Evolutionary conservation across 2,113 vertebrate species (phyloP).

Genomic region (Nothoprocta pentlandii): DNA sequence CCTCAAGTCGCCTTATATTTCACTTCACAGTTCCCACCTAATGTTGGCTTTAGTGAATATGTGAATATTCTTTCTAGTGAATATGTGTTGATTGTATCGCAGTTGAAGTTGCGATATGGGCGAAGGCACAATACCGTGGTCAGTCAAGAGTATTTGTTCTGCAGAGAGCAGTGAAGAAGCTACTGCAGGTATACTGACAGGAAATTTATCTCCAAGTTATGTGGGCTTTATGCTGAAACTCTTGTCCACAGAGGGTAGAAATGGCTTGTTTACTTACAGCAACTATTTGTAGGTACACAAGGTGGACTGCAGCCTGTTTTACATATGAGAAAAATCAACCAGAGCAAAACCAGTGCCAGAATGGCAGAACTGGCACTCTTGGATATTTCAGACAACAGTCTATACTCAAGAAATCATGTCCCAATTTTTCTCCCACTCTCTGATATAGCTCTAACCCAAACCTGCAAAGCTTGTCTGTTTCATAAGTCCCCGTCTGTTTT

Average conservation of each 20-base stretch:
- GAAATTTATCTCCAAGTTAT: neutral
- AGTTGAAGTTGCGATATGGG: neutral
- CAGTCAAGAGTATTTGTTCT: neutral
- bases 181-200: neutral
- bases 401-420: neutral
- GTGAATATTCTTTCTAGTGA: neutral
- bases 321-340: constrained; percentile 20
- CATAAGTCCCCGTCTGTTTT: neutral
- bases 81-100: neutral
- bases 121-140: neutral
- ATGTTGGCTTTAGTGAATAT: neutral
- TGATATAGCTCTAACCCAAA: neutral
- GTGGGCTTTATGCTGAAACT: neutral
- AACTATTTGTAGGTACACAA: constrained; percentile 28
- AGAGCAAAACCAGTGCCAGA: neutral
- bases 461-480: neutral
- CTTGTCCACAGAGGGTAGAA: neutral
- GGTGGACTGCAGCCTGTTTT: neutral
- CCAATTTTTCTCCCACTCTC: neutral
- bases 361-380: neutral
- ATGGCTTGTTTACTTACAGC: constrained; percentile 20
- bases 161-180: neutral
- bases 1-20: fast-evolving
- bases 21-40: neutral
- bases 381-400: neutral